Conservation (phyloP, 1,140 invertebrate species). For the Zeugodacus cucurbitae region DNA sequence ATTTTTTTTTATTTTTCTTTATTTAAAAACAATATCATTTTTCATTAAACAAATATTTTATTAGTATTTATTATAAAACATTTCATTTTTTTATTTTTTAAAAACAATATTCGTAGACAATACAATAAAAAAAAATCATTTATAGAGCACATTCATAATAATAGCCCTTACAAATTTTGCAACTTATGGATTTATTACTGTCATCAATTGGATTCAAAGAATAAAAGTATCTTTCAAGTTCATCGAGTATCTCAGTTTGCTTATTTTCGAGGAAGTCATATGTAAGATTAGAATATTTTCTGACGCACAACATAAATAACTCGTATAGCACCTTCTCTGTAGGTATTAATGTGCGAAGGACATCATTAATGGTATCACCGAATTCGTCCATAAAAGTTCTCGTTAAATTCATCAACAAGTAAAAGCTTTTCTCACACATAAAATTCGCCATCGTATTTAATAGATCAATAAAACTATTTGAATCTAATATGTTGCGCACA, state of each 20-base stretch:
- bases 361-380: slow-evolving; percentile 53
- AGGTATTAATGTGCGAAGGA: slow-evolving; percentile 54
- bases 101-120: neutral
- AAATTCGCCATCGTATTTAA: slow-evolving; percentile 50
- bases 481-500: slow-evolving; percentile 54
- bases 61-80: neutral
- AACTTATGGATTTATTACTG: slow-evolving; percentile 46
- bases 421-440: slow-evolving; percentile 49
- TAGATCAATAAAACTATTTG: slow-evolving; percentile 52
- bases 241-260: slow-evolving; percentile 50
- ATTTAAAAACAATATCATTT: too few species aligned
- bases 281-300: slow-evolving; percentile 50
- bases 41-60: neutral
- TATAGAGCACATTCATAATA: slow-evolving; percentile 47
- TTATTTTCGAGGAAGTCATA: slow-evolving; percentile 50
- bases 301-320: slow-evolving; percentile 53
- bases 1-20: too few species aligned
- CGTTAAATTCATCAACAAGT: slow-evolving; percentile 52
- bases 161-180: slow-evolving; percentile 51
- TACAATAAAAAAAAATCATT: neutral
- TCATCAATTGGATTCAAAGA: slow-evolving; percentile 45
- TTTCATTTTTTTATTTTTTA: neutral
- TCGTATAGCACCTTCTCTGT: slow-evolving; percentile 57
- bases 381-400: slow-evolving; percentile 54
- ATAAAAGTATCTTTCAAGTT: slow-evolving; percentile 48